Evolutionary conservation across 1,140 invertebrate genomes (phyloP).

Genomic region (Apis dorsata): DNA sequence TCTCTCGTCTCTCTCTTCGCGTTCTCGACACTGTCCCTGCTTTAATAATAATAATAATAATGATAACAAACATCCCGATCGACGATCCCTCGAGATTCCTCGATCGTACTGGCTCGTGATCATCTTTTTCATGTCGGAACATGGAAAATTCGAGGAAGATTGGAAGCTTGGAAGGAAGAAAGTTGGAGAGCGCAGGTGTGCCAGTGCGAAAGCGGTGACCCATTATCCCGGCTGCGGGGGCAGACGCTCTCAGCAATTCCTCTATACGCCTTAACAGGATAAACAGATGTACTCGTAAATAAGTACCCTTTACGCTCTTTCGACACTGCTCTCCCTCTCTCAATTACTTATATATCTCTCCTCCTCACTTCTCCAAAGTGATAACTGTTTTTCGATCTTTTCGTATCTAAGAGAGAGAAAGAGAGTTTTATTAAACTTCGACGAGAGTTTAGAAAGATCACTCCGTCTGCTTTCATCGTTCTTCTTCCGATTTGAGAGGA

Average conservation of each 20-base stretch:
- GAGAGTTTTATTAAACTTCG: not conserved
- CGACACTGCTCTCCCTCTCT: constrained; percentile 28
- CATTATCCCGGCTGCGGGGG: constrained; percentile 69
- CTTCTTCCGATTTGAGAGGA: not conserved
- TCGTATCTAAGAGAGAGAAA: too few relatives aligned
- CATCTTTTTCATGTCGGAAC: not conserved
- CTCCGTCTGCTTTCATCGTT: not conserved
- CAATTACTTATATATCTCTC: constrained; percentile 36
- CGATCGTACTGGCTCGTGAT: too few relatives aligned
- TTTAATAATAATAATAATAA: too few relatives aligned
- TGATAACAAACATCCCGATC: not conserved
- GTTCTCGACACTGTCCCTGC: not conserved
- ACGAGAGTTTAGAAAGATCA: too few relatives aligned
- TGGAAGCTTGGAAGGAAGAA: constrained; percentile 4
- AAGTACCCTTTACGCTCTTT: constrained; percentile 43
- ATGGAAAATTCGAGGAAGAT: constrained; percentile 34
- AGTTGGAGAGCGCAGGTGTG: constrained; percentile 54
- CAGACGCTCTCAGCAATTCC: constrained; percentile 49
- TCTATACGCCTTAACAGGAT: constrained; percentile 55
- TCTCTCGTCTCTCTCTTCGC: not conserved
- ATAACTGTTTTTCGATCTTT: constrained; percentile 11
- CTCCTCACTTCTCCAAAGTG: not conserved
- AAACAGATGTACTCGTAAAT: constrained; percentile 61
- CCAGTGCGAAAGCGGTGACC: constrained; percentile 73
- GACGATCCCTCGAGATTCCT: not conserved